Evolutionary conservation across 2,113 vertebrate species (phyloP).

Genomic region (Leptosomus discolor): DNA sequence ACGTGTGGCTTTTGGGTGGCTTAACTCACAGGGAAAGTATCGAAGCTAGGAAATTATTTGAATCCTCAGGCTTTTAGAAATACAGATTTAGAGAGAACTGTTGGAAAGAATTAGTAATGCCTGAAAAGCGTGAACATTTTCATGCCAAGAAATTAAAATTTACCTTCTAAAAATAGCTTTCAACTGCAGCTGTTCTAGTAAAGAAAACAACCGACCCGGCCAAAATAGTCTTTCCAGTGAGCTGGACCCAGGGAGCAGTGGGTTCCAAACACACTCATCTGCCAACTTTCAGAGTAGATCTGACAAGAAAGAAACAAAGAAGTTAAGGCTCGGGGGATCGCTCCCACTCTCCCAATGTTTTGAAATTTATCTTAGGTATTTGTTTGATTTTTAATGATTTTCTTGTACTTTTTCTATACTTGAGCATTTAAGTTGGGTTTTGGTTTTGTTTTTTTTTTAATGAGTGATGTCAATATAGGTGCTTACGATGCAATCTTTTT

Average conservation of each 20-base stretch:
- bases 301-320: neutral
- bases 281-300: neutral
- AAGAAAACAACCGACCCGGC: neutral
- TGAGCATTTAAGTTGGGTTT: neutral
- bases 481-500: neutral
- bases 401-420: neutral
- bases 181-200: neutral
- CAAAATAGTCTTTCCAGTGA: neutral
- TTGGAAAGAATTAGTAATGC: neutral
- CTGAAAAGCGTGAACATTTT: neutral
- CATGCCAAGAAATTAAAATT: neutral
- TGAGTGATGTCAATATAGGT: neutral
- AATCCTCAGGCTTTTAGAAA: neutral
- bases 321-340: neutral
- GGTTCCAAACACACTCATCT: constrained; percentile 47
- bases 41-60: neutral
- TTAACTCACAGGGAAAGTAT: neutral
- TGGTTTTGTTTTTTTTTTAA: neutral
- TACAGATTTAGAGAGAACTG: neutral
- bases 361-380: neutral
- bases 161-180: neutral
- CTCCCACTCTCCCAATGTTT: neutral
- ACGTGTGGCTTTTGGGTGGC: neutral
- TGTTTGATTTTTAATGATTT: neutral
- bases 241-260: constrained; percentile 33